Percentiles rank a stretch among this genome's conserved stretches.
phyloP scores from a whole-genome alignment of 2,797 vertebrate species.

The Cyprinodon diabolis region DNA sequence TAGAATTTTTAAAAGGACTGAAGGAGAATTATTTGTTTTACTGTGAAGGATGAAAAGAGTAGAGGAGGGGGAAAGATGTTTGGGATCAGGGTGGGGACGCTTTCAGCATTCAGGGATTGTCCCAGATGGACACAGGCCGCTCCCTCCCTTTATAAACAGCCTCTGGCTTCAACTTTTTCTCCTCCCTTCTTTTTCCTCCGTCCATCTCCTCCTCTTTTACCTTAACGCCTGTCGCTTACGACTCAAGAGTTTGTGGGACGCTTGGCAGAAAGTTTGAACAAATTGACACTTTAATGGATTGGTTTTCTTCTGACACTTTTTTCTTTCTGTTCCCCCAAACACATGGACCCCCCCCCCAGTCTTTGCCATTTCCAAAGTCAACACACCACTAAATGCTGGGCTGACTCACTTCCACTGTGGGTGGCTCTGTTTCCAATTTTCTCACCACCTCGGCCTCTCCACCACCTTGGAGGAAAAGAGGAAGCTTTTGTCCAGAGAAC shows the following conservation, averaged over 20 bases:
- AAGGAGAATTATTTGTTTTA: constrained; percentile 30
- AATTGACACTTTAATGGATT: constrained; percentile 41
- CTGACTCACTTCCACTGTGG: constrained; percentile 80
- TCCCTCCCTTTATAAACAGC: constrained; percentile 79
- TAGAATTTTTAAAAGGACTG: constrained; percentile 10
- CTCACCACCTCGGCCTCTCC: constrained; percentile 69
- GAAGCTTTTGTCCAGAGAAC: constrained; percentile 60
- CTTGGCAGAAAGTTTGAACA: constrained; percentile 45
- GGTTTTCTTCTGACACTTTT: constrained; percentile 26
- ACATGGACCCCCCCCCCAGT: constrained; percentile 32
- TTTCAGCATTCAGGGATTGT: constrained; percentile 74
- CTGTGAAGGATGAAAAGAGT: constrained; percentile 30
- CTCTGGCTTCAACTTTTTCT: constrained; percentile 43
- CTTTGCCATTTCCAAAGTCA: constrained; percentile 73
- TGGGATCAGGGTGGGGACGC: constrained; percentile 75
- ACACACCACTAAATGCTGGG: constrained; percentile 70
- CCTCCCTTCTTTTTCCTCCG: constrained; percentile 11
- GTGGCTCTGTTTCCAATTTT: constrained; percentile 85
- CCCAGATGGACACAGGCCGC: constrained; percentile 77
- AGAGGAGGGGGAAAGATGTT: constrained; percentile 52
- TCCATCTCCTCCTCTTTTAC: constrained; percentile 21
- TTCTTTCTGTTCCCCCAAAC: constrained; percentile 20
- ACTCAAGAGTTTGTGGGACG: constrained; percentile 7
- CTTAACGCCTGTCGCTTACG: constrained; percentile 2
- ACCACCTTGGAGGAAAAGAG: constrained; percentile 61